A percentile compares a stretch with the other conserved stretches of the same genome.
These are phyloP conservation scores for Psittacula cyanocephala DNA, from an alignment of 2,113 vertebrate species.

Conservation along the genomic window DNA sequence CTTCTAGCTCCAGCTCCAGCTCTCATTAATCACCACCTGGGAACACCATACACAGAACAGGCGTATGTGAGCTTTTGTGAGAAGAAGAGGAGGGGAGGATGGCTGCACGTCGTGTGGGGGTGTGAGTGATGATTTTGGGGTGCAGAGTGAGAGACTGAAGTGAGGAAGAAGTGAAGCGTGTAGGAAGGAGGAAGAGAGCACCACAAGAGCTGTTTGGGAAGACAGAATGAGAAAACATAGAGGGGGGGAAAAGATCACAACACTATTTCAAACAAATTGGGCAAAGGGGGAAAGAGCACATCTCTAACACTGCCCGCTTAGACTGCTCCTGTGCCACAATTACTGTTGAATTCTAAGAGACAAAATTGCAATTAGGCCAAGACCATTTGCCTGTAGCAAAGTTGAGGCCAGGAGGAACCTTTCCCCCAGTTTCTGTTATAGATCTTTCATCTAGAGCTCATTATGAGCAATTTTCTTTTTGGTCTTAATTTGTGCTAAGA, in stretches of 20 bases:
- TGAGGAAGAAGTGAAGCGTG: background rate
- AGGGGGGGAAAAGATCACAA: background rate
- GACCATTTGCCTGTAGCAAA: background rate
- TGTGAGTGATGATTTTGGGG: slow-evolving; percentile 51
- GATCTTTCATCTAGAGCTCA: slow-evolving; percentile 16
- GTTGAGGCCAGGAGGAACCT: background rate
- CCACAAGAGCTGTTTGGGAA: background rate
- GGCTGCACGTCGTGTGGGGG: background rate
- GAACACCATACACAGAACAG: background rate
- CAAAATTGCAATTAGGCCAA: slow-evolving; percentile 1
- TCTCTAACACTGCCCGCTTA: background rate
- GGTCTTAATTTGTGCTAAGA: slow-evolving; percentile 41
- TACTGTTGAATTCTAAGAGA: background rate
- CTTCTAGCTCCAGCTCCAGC: slow-evolving; percentile 14
- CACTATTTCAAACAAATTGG: background rate
- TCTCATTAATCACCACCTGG: slow-evolving; percentile 55
- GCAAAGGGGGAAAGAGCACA: background rate
- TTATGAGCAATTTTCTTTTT: slow-evolving; percentile 48
- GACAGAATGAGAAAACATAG: background rate
- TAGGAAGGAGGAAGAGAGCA: background rate
- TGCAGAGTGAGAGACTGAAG: slow-evolving; percentile 51
- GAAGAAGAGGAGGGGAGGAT: background rate
- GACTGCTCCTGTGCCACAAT: background rate
- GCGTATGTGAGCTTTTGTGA: background rate
- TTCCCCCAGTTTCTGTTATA: background rate